Evolutionary conservation across 2,888 invertebrate genomes (phyloP).

Genomic region (Nemapogon koenigi): DNA sequence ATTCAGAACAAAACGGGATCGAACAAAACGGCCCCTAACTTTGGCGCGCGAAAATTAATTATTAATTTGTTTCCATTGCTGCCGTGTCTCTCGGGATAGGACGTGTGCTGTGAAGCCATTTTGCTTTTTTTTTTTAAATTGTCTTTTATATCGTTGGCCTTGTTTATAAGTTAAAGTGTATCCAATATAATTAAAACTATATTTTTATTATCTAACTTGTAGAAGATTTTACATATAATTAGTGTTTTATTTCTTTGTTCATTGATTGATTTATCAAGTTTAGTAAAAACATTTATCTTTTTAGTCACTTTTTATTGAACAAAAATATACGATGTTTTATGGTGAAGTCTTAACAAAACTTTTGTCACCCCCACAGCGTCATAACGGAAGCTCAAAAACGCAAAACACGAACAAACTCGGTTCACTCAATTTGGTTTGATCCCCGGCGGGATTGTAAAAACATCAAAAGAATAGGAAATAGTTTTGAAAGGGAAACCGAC

Average conservation of each 20-base stretch:
- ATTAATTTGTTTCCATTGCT: constrained; percentile 40
- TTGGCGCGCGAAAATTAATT: constrained; percentile 53
- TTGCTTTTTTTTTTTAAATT: constrained; percentile 34
- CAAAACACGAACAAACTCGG: constrained; percentile 17
- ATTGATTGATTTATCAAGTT: not conserved
- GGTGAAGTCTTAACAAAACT: too few relatives aligned
- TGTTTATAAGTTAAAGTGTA: too few relatives aligned
- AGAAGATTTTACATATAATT: too few relatives aligned
- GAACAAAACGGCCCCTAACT: constrained; percentile 23
- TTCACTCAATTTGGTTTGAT: constrained; percentile 22
- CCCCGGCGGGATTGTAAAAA: constrained; percentile 35
- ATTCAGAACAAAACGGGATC: constrained; percentile 44
- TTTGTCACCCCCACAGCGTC: constrained; percentile 5
- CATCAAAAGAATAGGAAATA: constrained; percentile 37
- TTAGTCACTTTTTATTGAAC: too few relatives aligned
- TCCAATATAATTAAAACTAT: too few relatives aligned
- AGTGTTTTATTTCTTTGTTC: not conserved
- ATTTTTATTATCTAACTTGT: too few relatives aligned
- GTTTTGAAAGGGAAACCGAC: constrained; percentile 32
- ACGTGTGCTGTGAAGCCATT: constrained; percentile 30
- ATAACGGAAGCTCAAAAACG: constrained; percentile 7
- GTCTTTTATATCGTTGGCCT: constrained; percentile 20
- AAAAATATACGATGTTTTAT: too few relatives aligned
- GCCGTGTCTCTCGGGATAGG: constrained; percentile 30
- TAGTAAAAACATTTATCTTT: too few relatives aligned